Base-by-base conservation (phyloP, 2,888 invertebrate species). In the Serrognathus titanus region DNA sequence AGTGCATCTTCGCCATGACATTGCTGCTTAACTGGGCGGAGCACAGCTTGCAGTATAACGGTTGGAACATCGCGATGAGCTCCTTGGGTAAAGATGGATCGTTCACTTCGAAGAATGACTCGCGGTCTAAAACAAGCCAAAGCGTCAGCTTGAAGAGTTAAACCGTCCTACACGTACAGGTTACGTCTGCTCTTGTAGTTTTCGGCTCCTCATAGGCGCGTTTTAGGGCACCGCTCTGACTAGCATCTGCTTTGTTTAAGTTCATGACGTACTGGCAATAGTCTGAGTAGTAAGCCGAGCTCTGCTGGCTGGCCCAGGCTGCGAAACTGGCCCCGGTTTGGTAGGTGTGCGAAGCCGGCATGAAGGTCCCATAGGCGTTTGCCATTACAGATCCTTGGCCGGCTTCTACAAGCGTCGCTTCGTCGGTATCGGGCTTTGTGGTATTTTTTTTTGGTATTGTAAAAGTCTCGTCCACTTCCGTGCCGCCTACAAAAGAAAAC, bases 11-110 rank as follows among this genome's bases (percentile, higher is more conserved):
- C 1, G 83, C 82, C 61, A 78, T 76, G 3, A 75, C 71, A 40
- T 76, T 72, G 1, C 80, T 81, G 52, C 78, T 80, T 63, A 82
- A 69, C 53, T 77, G 75, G 1, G 73, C 70, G 37, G 73, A 70
- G 64, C 83, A 83, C 12, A 83, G 66, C 53, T 80, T 78, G 65
- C 83, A 83, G 56, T 71, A 75, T 20, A 81, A 65, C 0, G 83
- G 80, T 55, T 79, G 78, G 58, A 83, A 81, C 40, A 79, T 63
- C 4, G 66, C 61, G 37, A 78, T 80, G 10, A 83, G 65, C 57
- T 80, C 82, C 57, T 72, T 71, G 0, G 79, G 79, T 9, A 78
- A 63, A 58, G 74, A 35, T 67, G 77, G 61, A 65, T 77, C 76
- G 20, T 62, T 62, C 10, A 66, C 48, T 51, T 75, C 74, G 1